phyloP scores from a whole-genome alignment of 2,888 invertebrate genomes.

The Tenthredo distinguenda region DNA sequence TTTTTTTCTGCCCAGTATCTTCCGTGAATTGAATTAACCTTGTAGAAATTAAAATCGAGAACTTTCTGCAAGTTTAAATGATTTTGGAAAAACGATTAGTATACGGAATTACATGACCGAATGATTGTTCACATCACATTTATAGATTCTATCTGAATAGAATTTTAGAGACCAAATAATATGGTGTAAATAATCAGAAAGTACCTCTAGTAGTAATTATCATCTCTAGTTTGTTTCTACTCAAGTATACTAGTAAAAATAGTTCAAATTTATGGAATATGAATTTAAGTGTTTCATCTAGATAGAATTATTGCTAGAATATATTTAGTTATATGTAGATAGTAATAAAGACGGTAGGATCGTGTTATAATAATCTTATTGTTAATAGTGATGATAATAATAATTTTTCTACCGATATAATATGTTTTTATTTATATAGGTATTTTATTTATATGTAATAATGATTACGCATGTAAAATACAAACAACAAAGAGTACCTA shows the following conservation, averaged over 20 bases:
- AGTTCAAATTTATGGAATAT: too few species aligned
- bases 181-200: neutral
- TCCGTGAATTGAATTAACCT: neutral
- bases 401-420: slow-evolving; percentile 46
- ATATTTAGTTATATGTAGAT: neutral
- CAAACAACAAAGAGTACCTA: slow-evolving; percentile 78
- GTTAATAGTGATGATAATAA: neutral
- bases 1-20: neutral
- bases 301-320: neutral
- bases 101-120: neutral
- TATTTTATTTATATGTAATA: slow-evolving; percentile 75
- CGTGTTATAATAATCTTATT: neutral
- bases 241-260: neutral
- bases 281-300: too few species aligned
- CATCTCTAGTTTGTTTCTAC: neutral
- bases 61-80: neutral
- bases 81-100: neutral
- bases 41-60: neutral
- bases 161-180: neutral
- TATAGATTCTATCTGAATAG: neutral
- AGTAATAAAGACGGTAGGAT: neutral
- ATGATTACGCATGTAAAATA: slow-evolving; percentile 78
- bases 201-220: neutral
- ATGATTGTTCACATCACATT: neutral
- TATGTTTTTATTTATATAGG: slow-evolving; percentile 72